Evolutionary conservation across 2,113 vertebrate species (phyloP).

Genomic region (Melanotaenia duboulayi): DNA sequence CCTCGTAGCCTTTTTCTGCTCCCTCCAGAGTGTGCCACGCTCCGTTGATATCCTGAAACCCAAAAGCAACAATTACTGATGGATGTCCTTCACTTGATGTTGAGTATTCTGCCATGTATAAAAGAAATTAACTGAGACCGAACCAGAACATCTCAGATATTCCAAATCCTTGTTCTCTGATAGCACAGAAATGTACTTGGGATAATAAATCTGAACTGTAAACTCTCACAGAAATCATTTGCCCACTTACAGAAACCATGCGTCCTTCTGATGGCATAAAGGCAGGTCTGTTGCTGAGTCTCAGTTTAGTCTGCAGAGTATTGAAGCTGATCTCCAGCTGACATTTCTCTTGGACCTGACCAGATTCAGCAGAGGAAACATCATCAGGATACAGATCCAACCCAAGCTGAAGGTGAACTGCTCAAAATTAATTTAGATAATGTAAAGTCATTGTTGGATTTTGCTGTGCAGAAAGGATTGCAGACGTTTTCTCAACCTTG

Average conservation of each 20-base stretch:
- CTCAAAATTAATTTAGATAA: neutral
- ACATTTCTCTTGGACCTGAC: slow-evolving; percentile 90
- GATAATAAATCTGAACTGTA: too few relatives aligned
- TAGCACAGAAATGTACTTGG: too few relatives aligned
- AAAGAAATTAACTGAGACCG: too few relatives aligned
- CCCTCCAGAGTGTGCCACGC: slow-evolving; percentile 94
- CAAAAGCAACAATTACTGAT: neutral
- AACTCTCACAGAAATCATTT: neutral
- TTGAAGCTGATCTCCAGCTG: slow-evolving; percentile 99
- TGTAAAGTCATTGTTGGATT: neutral
- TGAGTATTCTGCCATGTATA: too few relatives aligned
- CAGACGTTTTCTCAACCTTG: slow-evolving; percentile 73
- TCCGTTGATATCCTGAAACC: slow-evolving; percentile 88
- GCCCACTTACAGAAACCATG: slow-evolving; percentile 89
- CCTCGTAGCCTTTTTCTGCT: slow-evolving; percentile 93
- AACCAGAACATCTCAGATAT: too few relatives aligned
- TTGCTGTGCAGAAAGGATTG: neutral
- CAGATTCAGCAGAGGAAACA: neutral
- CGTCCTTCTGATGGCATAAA: slow-evolving; percentile 96
- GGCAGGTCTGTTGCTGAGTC: slow-evolving; percentile 93
- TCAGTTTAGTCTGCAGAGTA: slow-evolving; percentile 95
- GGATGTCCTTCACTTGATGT: neutral
- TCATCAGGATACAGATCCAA: too few relatives aligned
- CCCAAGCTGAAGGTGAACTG: too few relatives aligned
- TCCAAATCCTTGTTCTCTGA: too few relatives aligned